Evolutionary conservation across 2,113 vertebrate genomes (phyloP).

Genomic region (Sciurus niger): DNA sequence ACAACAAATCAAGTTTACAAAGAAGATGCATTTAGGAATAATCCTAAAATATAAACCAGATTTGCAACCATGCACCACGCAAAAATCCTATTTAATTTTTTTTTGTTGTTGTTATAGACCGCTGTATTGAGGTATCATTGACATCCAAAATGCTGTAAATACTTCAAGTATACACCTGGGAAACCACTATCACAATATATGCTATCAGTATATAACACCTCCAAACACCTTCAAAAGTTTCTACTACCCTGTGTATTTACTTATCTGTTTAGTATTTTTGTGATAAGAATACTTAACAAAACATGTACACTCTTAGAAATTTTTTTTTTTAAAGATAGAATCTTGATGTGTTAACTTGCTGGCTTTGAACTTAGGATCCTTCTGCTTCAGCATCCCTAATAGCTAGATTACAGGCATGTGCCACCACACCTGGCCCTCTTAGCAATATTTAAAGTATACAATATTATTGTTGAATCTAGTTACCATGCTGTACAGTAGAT

Average conservation of each 20-base stretch:
- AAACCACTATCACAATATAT: neutral
- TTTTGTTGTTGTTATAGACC: no score
- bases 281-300: neutral
- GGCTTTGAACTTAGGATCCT: no score
- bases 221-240: neutral
- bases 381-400: no score
- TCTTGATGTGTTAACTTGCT: no score
- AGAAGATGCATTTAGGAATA: constrained; percentile 92
- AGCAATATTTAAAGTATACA: neutral
- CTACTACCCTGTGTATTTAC: neutral
- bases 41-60: constrained; percentile 93
- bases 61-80: constrained; percentile 87
- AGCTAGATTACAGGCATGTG: no score
- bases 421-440: no score
- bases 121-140: no score
- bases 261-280: neutral
- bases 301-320: neutral
- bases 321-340: neutral
- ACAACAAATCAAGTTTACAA: constrained; percentile 91
- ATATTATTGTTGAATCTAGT: neutral
- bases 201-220: neutral
- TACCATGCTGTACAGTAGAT: neutral
- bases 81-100: constrained; percentile 89
- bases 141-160: no score
- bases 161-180: no score